A percentile compares a stretch with the other conserved stretches of the same genome.
phyloP scores from a whole-genome alignment of 2,888 invertebrate species.

The Chrysolina americana region DNA sequence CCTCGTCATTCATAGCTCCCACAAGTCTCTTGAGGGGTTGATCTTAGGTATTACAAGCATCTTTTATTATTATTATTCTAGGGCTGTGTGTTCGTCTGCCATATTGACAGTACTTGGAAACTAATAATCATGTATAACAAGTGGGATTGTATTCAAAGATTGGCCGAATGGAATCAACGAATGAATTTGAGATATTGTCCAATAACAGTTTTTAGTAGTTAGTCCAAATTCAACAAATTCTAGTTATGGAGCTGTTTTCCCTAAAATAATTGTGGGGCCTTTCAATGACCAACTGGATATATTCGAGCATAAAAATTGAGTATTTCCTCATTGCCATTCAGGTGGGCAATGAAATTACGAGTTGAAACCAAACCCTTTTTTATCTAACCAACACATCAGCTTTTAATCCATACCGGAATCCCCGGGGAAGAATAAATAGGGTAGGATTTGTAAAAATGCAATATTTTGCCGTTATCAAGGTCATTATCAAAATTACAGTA shows the following conservation, averaged over 20 bases:
- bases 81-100: too few species aligned
- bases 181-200: too few species aligned
- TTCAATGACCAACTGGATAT: conserved; percentile 18
- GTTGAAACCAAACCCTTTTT: conserved; percentile 60
- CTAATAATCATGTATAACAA: too few species aligned
- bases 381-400: conserved; percentile 59
- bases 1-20: too few species aligned
- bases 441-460: conserved; percentile 68
- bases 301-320: not conserved
- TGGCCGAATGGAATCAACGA: too few species aligned
- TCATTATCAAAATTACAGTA: conserved; percentile 68
- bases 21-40: too few species aligned
- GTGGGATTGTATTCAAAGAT: too few species aligned
- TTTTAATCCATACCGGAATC: conserved; percentile 62
- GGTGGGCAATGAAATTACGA: conserved; percentile 60
- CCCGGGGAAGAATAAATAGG: conserved; percentile 66
- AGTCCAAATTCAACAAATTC: not conserved
- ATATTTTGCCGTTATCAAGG: conserved; percentile 69
- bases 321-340: conserved; percentile 29
- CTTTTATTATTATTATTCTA: too few species aligned
- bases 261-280: not conserved
- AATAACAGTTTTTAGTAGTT: too few species aligned
- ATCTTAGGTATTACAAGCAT: too few species aligned
- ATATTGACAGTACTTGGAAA: too few species aligned
- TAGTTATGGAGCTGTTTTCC: not conserved